Evolutionary conservation across 2,113 vertebrate species (phyloP), one percentile per base, ranked within the genome.

Genomic region (Psilopogon haemacephalus): DNA sequence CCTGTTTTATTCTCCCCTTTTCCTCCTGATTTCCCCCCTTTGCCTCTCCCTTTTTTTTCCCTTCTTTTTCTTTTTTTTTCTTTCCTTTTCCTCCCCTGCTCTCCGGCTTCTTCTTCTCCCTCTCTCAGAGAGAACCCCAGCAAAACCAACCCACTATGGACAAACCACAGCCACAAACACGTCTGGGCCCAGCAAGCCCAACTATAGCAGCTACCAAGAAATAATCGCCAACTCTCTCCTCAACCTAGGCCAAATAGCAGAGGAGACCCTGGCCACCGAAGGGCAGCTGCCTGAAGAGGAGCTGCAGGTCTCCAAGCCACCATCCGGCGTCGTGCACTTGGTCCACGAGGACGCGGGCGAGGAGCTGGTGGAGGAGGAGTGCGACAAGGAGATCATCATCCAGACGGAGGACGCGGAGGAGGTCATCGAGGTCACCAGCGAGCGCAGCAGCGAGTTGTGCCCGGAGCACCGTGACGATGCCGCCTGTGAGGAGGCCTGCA

Each of bases 221-320:
- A 98, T 98, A 93, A 98, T 98, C 15, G 98, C 98, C 91, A 98
- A 98, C 91, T 99, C 99, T 59, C 98, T 99, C 82, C 97, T 99
- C 23, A 98, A 99, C 95, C 97, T 99, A 84, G 98, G 98, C 94
- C 98, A 97, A 90, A 97, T 98, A 71, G 94, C 97, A 1, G 97
- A 98, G 85, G 98, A 97, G 86, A 95, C 97, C 24, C 94, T 98
- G 1, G 95, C 86, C 15, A 95, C 95, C 2, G 97, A 97, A 55
- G 96, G 97, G 73, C 85, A 97, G 68, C 79, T 96, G 82, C 92
- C 96, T 0, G 95, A 97, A 42, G 87, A 82, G 0, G 96, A 95
- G 30, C 93, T 96, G 65, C 97, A 95, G 63, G 95, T n/a, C 55
- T 86, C 96, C 94, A 96, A 96, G 56, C 85, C 96, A 0, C 93